phyloP scores from a whole-genome alignment of 2,888 invertebrate genomes.

The Balanococcus diminutus region DNA sequence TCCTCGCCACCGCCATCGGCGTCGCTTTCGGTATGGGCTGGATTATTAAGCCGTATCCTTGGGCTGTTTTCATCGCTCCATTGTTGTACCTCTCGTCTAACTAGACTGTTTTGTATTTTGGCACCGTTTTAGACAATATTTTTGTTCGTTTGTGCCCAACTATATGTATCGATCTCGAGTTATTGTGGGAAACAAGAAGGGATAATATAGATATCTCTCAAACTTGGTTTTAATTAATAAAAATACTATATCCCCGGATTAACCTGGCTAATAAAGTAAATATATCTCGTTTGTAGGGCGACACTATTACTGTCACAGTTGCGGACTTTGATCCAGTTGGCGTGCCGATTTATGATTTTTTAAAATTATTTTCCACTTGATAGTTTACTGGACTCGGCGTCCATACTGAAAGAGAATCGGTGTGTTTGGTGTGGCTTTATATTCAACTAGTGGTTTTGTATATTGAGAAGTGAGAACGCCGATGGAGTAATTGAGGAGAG shows the following conservation, averaged over 20 bases:
- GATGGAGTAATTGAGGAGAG: not conserved
- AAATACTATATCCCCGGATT: not conserved
- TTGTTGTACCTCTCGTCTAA: not conserved
- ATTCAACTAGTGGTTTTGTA: not conserved
- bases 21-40: not conserved
- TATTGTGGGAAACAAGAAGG: too few relatives aligned
- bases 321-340: too few relatives aligned
- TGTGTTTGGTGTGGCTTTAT: not conserved
- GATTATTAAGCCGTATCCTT: conserved; percentile 32
- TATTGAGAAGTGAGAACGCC: too few relatives aligned
- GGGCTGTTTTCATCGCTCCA: not conserved
- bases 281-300: too few relatives aligned
- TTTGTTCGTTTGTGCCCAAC: not conserved
- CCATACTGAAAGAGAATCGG: not conserved
- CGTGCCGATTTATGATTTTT: too few relatives aligned
- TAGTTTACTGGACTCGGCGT: not conserved
- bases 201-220: not conserved
- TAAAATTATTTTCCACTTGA: not conserved
- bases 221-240: not conserved
- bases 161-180: not conserved
- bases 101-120: not conserved
- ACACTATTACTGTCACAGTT: not conserved
- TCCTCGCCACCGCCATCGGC: not conserved
- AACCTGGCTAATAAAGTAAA: not conserved
- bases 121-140: not conserved